Conservation (phyloP, 2,888 invertebrate species). For the Cerceris rybyensis region DNA sequence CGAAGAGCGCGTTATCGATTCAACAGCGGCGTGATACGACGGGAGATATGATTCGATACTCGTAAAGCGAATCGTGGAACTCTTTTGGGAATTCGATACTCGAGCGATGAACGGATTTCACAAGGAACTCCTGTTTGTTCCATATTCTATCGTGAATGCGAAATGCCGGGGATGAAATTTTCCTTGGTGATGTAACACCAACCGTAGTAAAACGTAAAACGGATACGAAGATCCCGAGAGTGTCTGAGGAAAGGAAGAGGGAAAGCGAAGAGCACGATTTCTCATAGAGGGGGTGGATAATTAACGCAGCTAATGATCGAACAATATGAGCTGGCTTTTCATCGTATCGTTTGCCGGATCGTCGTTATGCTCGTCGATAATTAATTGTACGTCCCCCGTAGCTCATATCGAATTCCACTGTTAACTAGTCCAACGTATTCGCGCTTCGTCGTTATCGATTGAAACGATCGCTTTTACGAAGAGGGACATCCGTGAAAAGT, state of each 20-base stretch:
- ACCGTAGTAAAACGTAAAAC: too few relatives aligned
- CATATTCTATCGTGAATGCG: background rate
- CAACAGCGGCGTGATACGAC: too few relatives aligned
- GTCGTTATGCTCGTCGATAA: slow-evolving; percentile 45
- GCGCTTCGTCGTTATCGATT: background rate
- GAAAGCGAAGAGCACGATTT: background rate
- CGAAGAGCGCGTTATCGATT: too few relatives aligned
- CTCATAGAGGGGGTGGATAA: slow-evolving; percentile 41
- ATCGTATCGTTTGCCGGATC: slow-evolving; percentile 51
- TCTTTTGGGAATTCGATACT: too few relatives aligned
- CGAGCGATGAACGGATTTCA: too few relatives aligned
- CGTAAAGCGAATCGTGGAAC: too few relatives aligned
- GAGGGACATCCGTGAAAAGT: too few relatives aligned
- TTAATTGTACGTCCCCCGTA: slow-evolving; percentile 59
- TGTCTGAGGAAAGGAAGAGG: background rate
- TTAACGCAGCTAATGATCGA: slow-evolving; percentile 67
- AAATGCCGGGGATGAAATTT: background rate
- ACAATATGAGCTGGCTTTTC: slow-evolving; percentile 53
- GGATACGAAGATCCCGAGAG: background rate
- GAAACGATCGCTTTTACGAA: background rate
- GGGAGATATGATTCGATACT: too few relatives aligned
- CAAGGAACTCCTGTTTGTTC: too few relatives aligned
- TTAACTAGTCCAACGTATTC: slow-evolving; percentile 23
- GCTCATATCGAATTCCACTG: slow-evolving; percentile 51
- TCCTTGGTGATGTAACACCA: too few relatives aligned